phyloP scores from a whole-genome alignment of 2,113 vertebrate species.

The Tamias sibiricus region DNA sequence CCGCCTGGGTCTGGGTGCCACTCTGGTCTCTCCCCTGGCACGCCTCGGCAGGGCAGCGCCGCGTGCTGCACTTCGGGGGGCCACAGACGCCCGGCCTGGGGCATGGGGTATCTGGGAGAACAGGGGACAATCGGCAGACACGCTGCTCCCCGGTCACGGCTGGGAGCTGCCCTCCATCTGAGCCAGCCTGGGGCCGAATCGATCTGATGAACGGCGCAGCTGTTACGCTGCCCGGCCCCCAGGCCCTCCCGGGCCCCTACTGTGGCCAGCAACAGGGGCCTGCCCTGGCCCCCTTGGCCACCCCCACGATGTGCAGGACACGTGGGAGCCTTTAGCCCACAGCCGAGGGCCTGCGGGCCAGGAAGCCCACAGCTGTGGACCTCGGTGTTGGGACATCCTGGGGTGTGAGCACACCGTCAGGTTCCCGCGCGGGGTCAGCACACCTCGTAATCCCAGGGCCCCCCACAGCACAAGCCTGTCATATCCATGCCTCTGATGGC shows the following conservation, averaged over 20 bases:
- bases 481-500: neutral
- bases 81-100: neutral
- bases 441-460: accelerated
- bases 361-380: neutral
- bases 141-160: neutral
- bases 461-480: neutral
- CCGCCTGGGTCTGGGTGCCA: neutral
- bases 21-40: neutral
- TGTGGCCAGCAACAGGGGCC: accelerated
- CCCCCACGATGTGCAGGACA: neutral
- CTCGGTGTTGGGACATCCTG: neutral
- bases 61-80: neutral
- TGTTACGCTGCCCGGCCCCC: neutral
- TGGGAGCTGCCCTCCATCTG: neutral
- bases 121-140: neutral
- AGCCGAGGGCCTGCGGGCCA: too few relatives aligned
- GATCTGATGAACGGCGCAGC: neutral
- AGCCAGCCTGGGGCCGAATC: neutral
- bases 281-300: neutral
- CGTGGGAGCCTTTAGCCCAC: neutral
- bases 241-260: neutral
- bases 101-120: too few relatives aligned
- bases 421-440: accelerated
- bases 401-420: too few relatives aligned
- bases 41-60: neutral